These are phyloP conservation scores for Drosophila nikananu DNA, from an alignment of 1,140 invertebrate species.

Conservation along the genomic window DNA sequence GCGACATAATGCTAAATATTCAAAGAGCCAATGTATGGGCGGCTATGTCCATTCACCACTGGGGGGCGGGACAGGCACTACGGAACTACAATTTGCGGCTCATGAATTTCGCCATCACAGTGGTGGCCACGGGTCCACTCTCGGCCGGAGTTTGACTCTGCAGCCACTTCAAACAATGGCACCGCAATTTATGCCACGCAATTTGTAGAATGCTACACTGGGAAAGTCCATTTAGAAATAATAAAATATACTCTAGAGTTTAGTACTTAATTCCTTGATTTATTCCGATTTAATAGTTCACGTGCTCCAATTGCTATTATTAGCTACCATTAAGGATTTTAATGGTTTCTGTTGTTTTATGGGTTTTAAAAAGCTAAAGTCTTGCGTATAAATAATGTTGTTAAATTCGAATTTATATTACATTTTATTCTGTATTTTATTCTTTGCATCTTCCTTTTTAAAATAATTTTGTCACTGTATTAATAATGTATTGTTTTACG, in stretches of 20 bases:
- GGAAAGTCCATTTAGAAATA: not conserved
- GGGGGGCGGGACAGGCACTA: conserved; percentile 11
- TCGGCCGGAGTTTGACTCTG: conserved; percentile 8
- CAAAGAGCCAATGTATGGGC: conserved; percentile 39
- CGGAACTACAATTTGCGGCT: conserved; percentile 57
- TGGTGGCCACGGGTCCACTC: conserved; percentile 15
- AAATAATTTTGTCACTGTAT: not conserved
- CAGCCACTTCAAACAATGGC: conserved; percentile 55
- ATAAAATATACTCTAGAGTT: not conserved
- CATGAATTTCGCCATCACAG: conserved; percentile 52
- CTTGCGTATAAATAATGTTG: not conserved
- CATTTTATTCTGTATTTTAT: not conserved
- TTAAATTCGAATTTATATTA: not conserved
- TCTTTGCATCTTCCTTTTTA: not conserved
- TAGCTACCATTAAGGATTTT: not conserved
- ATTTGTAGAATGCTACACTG: conserved; percentile 40
- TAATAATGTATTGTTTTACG: not conserved
- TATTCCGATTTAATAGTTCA: conserved; percentile 1
- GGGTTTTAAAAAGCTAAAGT: not conserved
- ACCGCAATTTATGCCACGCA: conserved; percentile 66
- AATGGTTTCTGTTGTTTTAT: not conserved
- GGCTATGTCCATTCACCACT: conserved; percentile 15
- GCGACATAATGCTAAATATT: conserved; percentile 61
- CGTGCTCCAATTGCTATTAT: not conserved
- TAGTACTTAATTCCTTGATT: conserved; percentile 4